Conservation (phyloP, 2,797 vertebrate species). For the Brotula barbata region DNA sequence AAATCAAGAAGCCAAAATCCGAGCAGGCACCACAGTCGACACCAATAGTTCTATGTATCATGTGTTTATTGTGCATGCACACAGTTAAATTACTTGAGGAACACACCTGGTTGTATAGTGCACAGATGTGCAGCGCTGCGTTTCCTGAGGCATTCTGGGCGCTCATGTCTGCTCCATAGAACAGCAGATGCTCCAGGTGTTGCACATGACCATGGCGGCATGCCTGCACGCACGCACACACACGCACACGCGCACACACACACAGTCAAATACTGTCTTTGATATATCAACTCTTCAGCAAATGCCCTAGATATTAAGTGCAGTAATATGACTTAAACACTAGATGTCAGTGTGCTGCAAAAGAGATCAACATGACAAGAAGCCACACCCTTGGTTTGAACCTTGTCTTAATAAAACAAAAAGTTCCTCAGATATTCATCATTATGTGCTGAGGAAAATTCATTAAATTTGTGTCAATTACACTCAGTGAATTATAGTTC, state of each 20-base stretch:
- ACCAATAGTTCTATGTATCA: neutral
- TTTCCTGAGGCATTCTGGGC: slow-evolving; percentile 96
- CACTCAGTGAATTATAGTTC: neutral
- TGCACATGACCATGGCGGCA: slow-evolving; percentile 92
- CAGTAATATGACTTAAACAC: slow-evolving; percentile 39
- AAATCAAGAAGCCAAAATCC: too few species aligned
- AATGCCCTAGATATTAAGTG: slow-evolving; percentile 1
- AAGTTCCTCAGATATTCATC: neutral
- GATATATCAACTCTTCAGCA: neutral
- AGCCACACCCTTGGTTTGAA: slow-evolving; percentile 55
- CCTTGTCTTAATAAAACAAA: slow-evolving; percentile 6
- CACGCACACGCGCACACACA: slow-evolving; percentile 36
- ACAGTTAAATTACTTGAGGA: too few species aligned
- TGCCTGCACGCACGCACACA: slow-evolving; percentile 77
- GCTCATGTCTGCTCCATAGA: slow-evolving; percentile 92
- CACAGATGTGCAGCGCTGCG: slow-evolving; percentile 92
- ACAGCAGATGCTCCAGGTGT: slow-evolving; percentile 93
- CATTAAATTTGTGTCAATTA: neutral
- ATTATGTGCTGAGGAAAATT: neutral
- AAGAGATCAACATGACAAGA: slow-evolving; percentile 14
- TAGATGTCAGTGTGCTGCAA: slow-evolving; percentile 73
- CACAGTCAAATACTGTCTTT: slow-evolving; percentile 8
- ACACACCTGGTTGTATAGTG: slow-evolving; percentile 97
- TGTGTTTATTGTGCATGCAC: too few species aligned
- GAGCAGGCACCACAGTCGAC: neutral